Evolutionary conservation across 2,888 invertebrate species (phyloP), one percentile per base, ranked within the genome.

Genomic region (Gortyna flavago): DNA sequence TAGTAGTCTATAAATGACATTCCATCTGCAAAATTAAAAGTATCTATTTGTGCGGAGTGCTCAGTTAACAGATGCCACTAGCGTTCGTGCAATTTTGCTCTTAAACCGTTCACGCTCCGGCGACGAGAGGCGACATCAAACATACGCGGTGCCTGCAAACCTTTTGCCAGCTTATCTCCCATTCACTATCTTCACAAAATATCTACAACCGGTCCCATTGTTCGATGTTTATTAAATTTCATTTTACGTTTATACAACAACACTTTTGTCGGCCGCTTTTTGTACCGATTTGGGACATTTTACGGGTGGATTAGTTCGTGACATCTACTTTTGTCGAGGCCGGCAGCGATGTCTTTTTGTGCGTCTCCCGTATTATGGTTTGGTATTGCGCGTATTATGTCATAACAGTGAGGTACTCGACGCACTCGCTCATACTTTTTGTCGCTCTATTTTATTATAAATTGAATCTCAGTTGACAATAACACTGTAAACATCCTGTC

Each of bases 211-310:
- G 89, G 85, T 88, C 88, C 93, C 87, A 96, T 96, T 96, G 96
- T 96, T 90, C 91, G 88, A 92, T 95, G 95, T 96, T 96, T 96
- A 96, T 96, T 96, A 96, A 96, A 96, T 95, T 96, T 96, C 95
- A 96, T 96, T 96, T 96, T 96, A 96, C 93, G 94, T 96, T 95
- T 93, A 95, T 96, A 95, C 95, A 95, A 96, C 96, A 96, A 96
- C 96, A 96, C 96, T 96, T 95, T 96, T 96, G 96, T 96, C 95
- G 95, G 94, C 90, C 87, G 91, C 92, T 95, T 96, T 96, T 96
- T 96, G 93, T 95, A 85, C 85, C 89, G 92, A 93, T 95, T 96
- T 95, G 96, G 95, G 97, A 97, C 97, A 97, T 96, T 97, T 96
- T 96, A 95, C 97, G 96, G 95, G 91, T 95, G 96, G 95, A 96